Percentiles rank a stretch among this genome's conserved stretches.
These are phyloP conservation scores for Pseudochaenichthys georgianus DNA, from an alignment of 2,797 vertebrate species.

Conservation along the genomic window DNA sequence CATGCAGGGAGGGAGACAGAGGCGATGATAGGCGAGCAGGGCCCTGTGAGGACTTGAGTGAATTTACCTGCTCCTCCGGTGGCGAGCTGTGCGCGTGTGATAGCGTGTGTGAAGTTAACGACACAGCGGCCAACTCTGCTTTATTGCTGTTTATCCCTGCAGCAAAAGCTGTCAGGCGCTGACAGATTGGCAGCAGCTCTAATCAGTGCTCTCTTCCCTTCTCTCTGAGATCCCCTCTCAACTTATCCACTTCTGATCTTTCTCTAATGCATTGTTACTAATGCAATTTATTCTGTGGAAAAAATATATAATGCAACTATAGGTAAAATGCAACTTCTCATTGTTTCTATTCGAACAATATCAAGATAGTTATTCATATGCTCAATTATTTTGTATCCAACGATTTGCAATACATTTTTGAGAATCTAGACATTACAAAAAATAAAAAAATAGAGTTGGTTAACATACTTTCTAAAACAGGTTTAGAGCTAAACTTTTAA, in stretches of 20 bases:
- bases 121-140: slow-evolving; percentile 74
- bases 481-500: background rate
- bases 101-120: slow-evolving; percentile 68
- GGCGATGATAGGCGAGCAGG: slow-evolving; percentile 66
- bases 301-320: slow-evolving; percentile 4
- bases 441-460: background rate
- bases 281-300: slow-evolving; percentile 33
- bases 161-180: slow-evolving; percentile 78
- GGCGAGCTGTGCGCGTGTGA: slow-evolving; percentile 36
- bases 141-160: slow-evolving; percentile 84
- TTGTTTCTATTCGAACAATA: slow-evolving; percentile 2
- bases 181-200: slow-evolving; percentile 80
- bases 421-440: background rate
- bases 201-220: slow-evolving; percentile 71
- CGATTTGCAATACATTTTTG: background rate
- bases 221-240: slow-evolving; percentile 53
- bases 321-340: slow-evolving; percentile 21
- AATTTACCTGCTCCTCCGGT: slow-evolving; percentile 78
- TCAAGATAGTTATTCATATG: background rate
- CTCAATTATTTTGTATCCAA: background rate
- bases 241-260: slow-evolving; percentile 60
- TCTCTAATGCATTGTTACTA: slow-evolving; percentile 46
- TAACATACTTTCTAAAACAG: background rate
- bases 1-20: slow-evolving; percentile 64
- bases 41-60: slow-evolving; percentile 62